A percentile compares a stretch with the other conserved stretches of the same genome.
Evolutionary conservation across 2,888 invertebrate species (phyloP).

Genomic region (Synanthedon andrenaeformis): DNA sequence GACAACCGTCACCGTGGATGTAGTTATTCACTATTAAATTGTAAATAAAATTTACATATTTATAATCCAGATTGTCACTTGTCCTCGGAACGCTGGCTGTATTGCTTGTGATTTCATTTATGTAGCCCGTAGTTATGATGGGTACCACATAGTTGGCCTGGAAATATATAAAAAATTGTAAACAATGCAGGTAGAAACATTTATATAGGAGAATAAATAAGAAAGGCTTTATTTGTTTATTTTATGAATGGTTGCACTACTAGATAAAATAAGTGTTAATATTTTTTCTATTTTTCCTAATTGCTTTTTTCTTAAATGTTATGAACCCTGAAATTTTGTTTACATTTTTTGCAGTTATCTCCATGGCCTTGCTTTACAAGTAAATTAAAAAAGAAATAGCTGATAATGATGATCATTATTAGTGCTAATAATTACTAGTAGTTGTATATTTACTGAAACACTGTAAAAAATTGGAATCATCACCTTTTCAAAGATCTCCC

Average conservation of each 20-base stretch:
- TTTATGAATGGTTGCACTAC: too few relatives aligned
- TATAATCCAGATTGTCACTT: slow-evolving; percentile 55
- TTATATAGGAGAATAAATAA: neutral
- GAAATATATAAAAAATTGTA: slow-evolving; percentile 6
- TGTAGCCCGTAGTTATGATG: slow-evolving; percentile 63
- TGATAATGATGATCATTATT: too few relatives aligned
- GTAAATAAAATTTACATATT: slow-evolving; percentile 62
- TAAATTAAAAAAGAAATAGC: too few relatives aligned
- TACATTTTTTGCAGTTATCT: too few relatives aligned
- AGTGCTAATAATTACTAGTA: too few relatives aligned
- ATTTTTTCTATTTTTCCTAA: too few relatives aligned
- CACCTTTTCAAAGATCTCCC: slow-evolving; percentile 70
- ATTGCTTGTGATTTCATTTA: slow-evolving; percentile 52
- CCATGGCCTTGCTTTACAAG: too few relatives aligned
- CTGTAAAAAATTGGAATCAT: slow-evolving; percentile 2
- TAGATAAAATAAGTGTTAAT: too few relatives aligned
- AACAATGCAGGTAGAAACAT: neutral
- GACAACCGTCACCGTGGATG: slow-evolving; percentile 55
- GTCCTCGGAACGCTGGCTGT: slow-evolving; percentile 37
- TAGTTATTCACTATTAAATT: slow-evolving; percentile 57
- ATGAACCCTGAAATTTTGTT: too few relatives aligned
- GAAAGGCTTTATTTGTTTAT: neutral
- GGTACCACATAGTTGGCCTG: slow-evolving; percentile 70
- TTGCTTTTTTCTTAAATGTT: too few relatives aligned
- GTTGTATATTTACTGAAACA: too few relatives aligned